These are phyloP conservation scores for Akabosia matsudoensis DNA, from an alignment of 1,140 invertebrate species.

Conservation along the genomic window DNA sequence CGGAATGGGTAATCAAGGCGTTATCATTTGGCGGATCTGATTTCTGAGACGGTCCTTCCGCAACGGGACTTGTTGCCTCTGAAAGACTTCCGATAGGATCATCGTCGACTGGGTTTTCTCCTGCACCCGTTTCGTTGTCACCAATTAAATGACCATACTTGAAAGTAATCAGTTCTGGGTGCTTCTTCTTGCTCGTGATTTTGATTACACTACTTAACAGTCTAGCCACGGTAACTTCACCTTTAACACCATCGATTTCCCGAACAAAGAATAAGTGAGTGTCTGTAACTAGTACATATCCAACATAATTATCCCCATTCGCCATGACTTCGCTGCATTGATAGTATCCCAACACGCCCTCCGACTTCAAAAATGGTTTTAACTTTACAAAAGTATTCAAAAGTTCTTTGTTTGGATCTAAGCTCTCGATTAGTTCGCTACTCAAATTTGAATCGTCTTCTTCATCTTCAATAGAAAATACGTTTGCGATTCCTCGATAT, in stretches of 20 bases:
- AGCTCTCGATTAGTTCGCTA: conserved; percentile 38
- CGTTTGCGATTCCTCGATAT: conserved; percentile 82
- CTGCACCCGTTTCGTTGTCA: background rate
- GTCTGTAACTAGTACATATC: conserved; percentile 81
- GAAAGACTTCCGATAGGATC: background rate
- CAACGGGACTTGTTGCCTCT: background rate
- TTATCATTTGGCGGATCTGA: conserved; percentile 25
- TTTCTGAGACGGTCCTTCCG: background rate
- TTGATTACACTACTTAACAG: conserved; percentile 86
- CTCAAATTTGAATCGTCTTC: conserved; percentile 60
- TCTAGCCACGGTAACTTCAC: conserved; percentile 76
- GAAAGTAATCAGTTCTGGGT: conserved; percentile 85
- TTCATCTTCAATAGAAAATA: conserved; percentile 94
- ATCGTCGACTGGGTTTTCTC: background rate
- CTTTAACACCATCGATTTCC: conserved; percentile 73
- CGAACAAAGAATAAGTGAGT: conserved; percentile 83
- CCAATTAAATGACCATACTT: conserved; percentile 41
- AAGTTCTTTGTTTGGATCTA: conserved; percentile 59
- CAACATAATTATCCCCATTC: conserved; percentile 79
- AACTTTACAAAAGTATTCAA: conserved; percentile 54
- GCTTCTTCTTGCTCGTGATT: conserved; percentile 90
- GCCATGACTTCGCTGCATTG: conserved; percentile 86
- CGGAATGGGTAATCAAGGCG: conserved; percentile 44
- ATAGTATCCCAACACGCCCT: conserved; percentile 33
- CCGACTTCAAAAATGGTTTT: conserved; percentile 11